Percentiles rank a stretch among this genome's conserved stretches.
Conservation (phyloP, 2,113 vertebrate species). For the Thermophis baileyi region DNA sequence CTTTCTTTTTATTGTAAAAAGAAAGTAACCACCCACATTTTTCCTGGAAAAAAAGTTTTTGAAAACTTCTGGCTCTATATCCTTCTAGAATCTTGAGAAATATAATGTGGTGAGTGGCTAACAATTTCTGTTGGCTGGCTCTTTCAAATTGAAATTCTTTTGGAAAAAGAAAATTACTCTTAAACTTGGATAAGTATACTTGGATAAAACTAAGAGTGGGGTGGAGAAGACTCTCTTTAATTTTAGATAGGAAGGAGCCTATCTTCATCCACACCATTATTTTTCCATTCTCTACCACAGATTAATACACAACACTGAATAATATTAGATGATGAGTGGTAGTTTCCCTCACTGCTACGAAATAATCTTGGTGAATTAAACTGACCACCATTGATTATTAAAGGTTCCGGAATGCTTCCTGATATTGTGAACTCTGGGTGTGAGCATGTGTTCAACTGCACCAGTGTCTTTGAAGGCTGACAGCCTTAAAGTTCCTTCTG, state of each 20-base stretch:
- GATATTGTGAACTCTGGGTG: not conserved
- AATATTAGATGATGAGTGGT: not conserved
- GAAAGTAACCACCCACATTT: not conserved
- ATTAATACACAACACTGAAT: not conserved
- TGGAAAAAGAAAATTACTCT: not conserved
- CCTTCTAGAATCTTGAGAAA: not conserved
- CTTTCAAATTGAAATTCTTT: not conserved
- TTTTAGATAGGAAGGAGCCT: not conserved
- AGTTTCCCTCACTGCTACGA: not conserved
- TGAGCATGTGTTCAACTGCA: not conserved
- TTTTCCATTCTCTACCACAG: not conserved
- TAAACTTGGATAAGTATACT: not conserved
- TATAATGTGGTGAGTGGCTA: not conserved
- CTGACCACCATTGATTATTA: not conserved
- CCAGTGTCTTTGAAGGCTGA: not conserved
- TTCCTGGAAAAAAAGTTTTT: not conserved
- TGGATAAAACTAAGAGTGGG: not conserved
- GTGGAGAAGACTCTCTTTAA: not conserved
- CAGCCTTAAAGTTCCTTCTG: not conserved
- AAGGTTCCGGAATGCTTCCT: not conserved
- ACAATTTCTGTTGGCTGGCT: not conserved
- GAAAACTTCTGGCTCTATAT: not conserved
- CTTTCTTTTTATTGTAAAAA: not conserved
- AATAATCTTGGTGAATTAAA: not conserved
- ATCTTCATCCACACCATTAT: not conserved